phyloP scores from a whole-genome alignment of 1,140 invertebrate genomes.

The Bombus soroeensis region DNA sequence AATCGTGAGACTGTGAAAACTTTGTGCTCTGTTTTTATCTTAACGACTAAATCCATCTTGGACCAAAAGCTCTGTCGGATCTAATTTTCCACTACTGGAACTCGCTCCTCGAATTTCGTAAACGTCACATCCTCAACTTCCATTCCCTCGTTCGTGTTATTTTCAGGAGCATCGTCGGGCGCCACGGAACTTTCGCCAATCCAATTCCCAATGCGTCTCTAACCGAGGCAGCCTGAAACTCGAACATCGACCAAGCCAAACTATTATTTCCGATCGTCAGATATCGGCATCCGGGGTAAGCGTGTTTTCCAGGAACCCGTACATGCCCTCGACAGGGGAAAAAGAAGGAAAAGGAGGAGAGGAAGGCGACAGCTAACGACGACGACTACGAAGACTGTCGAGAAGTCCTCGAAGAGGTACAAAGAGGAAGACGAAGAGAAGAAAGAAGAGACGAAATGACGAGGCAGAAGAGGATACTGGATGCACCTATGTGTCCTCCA shows the following conservation, averaged over 20 bases:
- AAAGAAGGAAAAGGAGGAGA: constrained; percentile 11
- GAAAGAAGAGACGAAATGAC: neutral
- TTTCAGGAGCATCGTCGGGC: neutral
- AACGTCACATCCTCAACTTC: neutral
- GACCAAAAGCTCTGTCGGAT: neutral
- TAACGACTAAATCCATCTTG: neutral
- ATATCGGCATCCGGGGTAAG: constrained; percentile 17
- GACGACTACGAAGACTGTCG: neutral
- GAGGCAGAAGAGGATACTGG: neutral
- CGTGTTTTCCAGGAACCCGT: constrained; percentile 44
- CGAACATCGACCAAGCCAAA: neutral
- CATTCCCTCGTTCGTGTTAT: neutral
- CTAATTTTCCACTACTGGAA: neutral
- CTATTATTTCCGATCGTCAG: constrained; percentile 34
- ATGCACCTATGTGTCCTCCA: constrained; percentile 54
- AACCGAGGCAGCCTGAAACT: neutral
- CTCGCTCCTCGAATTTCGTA: neutral
- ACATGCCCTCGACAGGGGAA: neutral
- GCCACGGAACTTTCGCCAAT: neutral
- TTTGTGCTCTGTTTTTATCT: neutral
- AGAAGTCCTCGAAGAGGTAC: neutral
- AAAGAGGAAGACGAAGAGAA: neutral
- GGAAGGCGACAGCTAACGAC: neutral
- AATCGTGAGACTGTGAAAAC: neutral
- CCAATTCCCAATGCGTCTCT: neutral